Percentiles rank a stretch among this genome's conserved stretches.
Conservation (phyloP, 2,113 vertebrate species). For the Heliornis fulica region DNA sequence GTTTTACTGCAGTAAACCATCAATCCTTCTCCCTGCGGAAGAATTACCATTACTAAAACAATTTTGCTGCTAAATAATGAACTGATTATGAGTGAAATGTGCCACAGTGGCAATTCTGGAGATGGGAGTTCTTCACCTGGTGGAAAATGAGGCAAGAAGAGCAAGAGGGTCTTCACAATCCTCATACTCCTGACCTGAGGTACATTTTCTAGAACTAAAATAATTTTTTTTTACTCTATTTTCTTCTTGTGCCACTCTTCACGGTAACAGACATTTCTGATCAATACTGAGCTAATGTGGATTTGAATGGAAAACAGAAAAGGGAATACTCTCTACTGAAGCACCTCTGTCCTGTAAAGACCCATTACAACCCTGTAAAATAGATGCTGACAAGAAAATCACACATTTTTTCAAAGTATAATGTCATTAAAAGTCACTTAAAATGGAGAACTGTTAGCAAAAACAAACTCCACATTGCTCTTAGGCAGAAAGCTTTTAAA, state of each 20-base stretch:
- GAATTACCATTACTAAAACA: not conserved
- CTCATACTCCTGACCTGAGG: not conserved
- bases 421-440: not conserved
- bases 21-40: not conserved
- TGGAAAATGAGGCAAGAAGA: rapidly evolving
- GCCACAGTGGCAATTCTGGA: not conserved
- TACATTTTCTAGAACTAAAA: not conserved
- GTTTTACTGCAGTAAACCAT: not conserved
- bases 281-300: not conserved
- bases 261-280: not conserved
- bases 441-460: not conserved
- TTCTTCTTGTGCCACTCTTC: not conserved
- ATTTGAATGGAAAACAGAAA: not conserved
- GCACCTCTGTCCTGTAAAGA: not conserved
- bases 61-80: not conserved
- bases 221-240: not conserved
- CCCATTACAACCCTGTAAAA: not conserved
- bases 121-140: not conserved
- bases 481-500: not conserved
- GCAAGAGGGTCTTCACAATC: not conserved
- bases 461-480: not conserved
- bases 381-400: not conserved
- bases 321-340: not conserved
- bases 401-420: not conserved
- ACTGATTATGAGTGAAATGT: not conserved